These are phyloP conservation scores for Sminthurinus signatus DNA, from an alignment of 1,140 invertebrate genomes.

Conservation along the genomic window DNA sequence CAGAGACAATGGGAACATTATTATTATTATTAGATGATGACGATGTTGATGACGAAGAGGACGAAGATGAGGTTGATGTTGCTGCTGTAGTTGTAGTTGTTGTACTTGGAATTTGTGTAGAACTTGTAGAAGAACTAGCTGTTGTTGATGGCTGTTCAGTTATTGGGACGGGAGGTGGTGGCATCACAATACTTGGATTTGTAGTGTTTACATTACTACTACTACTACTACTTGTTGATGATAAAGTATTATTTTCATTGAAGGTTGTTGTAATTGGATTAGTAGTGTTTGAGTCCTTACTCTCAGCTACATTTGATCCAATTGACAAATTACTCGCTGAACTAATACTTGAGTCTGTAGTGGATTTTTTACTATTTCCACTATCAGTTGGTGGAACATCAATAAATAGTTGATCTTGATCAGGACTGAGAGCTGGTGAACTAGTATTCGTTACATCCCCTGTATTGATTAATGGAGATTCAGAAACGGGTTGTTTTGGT, in stretches of 20 bases:
- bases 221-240: neutral
- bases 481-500: conserved; percentile 47
- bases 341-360: too few species aligned
- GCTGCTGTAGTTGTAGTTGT: too few species aligned
- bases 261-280: too few species aligned
- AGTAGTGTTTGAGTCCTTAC: too few species aligned
- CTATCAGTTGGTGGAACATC: neutral
- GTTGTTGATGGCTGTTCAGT: neutral
- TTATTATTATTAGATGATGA: neutral
- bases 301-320: too few species aligned
- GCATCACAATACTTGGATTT: conserved; percentile 20
- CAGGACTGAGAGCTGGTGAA: conserved; percentile 13
- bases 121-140: neutral
- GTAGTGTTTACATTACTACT: too few species aligned
- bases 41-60: neutral
- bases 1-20: conserved; percentile 39
- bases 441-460: conserved; percentile 2
- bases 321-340: too few species aligned
- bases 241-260: too few species aligned
- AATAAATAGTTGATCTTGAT: conserved; percentile 24
- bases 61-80: neutral
- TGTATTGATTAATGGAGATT: neutral
- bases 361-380: too few species aligned
- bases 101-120: neutral
- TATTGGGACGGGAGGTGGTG: conserved; percentile 21